Conservation (phyloP, 2,888 invertebrate species). For the Oscheius sp. region DNA sequence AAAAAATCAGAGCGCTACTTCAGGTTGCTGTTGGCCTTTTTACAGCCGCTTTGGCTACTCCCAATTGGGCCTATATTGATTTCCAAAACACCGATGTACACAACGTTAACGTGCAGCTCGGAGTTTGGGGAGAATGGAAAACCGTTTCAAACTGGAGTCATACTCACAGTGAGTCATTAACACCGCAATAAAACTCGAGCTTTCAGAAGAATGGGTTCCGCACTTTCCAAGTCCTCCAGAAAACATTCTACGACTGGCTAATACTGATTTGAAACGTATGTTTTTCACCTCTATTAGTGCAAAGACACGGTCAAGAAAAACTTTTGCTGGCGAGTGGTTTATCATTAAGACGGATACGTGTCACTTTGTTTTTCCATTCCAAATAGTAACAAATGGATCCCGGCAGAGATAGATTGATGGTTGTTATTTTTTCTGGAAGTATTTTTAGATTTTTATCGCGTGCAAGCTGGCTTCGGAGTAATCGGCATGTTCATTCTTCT, state of each 20-base stretch:
- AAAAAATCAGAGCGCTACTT: constrained; percentile 12
- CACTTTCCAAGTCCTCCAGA: constrained; percentile 71
- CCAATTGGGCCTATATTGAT: constrained; percentile 66
- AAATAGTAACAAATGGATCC: not conserved
- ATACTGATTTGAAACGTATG: constrained; percentile 68
- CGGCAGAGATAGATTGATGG: not conserved
- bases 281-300: not conserved
- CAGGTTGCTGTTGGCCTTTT: constrained; percentile 63
- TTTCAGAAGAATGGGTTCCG: constrained; percentile 71
- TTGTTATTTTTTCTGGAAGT: not conserved
- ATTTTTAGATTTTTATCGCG: constrained; percentile 69
- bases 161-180: constrained; percentile 19
- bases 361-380: constrained; percentile 18
- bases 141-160: constrained; percentile 46
- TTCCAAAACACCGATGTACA: constrained; percentile 65
- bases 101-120: constrained; percentile 61
- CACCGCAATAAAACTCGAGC: not conserved
- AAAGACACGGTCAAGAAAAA: constrained; percentile 12
- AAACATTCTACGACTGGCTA: constrained; percentile 65
- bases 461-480: constrained; percentile 68
- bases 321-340: not conserved
- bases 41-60: constrained; percentile 62
- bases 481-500: constrained; percentile 65
- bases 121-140: constrained; percentile 72
- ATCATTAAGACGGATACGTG: not conserved